Conservation (phyloP, 1,140 invertebrate genomes). For the Zaprionus ghesquierei region DNA sequence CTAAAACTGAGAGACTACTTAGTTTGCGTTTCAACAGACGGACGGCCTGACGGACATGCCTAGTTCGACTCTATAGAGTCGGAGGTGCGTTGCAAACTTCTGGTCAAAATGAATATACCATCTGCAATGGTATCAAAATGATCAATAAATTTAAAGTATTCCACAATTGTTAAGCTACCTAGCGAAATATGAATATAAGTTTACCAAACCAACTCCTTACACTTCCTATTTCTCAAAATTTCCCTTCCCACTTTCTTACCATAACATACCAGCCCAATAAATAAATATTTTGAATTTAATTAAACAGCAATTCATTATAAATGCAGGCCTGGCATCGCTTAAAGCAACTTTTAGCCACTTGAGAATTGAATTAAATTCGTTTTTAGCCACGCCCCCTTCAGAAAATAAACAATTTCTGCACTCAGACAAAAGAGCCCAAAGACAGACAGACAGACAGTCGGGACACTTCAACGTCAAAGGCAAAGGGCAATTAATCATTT, state of each 20-base stretch:
- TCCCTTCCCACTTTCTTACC: not conserved
- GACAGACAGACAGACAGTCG: not conserved
- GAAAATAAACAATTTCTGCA: not conserved
- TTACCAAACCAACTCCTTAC: no score
- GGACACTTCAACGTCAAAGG: constrained; percentile 32
- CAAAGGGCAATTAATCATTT: constrained; percentile 50
- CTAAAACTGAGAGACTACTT: no score
- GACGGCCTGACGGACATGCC: no score
- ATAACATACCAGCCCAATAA: not conserved
- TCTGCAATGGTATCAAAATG: no score
- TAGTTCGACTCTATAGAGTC: no score
- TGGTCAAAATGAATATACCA: no score
- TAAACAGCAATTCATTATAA: constrained; percentile 10
- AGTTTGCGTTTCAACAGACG: no score
- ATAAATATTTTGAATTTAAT: constrained; percentile 8
- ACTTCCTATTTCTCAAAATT: not conserved
- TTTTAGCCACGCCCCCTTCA: not conserved
- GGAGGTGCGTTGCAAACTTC: no score
- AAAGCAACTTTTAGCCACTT: not conserved
- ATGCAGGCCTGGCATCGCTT: not conserved
- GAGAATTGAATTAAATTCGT: constrained; percentile 28
- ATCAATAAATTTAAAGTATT: not conserved
- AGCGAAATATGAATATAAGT: no score
- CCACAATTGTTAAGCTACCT: no score
- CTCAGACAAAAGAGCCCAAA: not conserved